A percentile compares a stretch with the other conserved stretches of the same genome.
phyloP scores from a whole-genome alignment of 2,888 invertebrate species.

The Macropis europaea region DNA sequence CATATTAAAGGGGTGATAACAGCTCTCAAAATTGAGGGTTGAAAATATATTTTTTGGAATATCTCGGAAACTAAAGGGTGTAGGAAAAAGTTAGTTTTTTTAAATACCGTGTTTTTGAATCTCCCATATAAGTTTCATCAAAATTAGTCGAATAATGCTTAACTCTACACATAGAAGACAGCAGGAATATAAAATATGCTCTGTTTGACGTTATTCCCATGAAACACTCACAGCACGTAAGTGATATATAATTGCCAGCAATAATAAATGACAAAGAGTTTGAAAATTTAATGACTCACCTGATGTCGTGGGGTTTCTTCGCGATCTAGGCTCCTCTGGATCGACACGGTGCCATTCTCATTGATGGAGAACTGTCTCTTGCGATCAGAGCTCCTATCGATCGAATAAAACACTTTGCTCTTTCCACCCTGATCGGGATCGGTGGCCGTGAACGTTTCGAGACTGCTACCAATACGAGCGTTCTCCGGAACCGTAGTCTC shows the following conservation, averaged over 20 bases:
- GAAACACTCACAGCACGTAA: no score
- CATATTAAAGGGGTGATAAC: no score
- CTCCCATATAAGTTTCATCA: not conserved
- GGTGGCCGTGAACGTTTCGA: slow-evolving; percentile 96
- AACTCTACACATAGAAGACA: no score
- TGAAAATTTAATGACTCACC: slow-evolving; percentile 68
- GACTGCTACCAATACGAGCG: slow-evolving; percentile 92
- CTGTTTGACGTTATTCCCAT: no score
- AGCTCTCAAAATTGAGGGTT: no score
- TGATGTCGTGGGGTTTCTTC: slow-evolving; percentile 98
- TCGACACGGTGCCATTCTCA: slow-evolving; percentile 96
- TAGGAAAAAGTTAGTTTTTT: no score
- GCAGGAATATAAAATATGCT: no score
- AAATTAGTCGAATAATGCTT: no score
- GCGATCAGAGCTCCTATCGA: slow-evolving; percentile 94
- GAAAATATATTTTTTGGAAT: no score
- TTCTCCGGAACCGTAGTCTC: slow-evolving; percentile 96
- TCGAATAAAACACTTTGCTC: slow-evolving; percentile 94
- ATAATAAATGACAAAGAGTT: not conserved
- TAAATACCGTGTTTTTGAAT: no score
- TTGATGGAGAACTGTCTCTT: slow-evolving; percentile 96
- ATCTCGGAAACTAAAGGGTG: no score
- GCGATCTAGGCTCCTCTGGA: slow-evolving; percentile 94
- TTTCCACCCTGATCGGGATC: slow-evolving; percentile 98
- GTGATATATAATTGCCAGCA: no score